These are phyloP conservation scores for Phyto melanocephala DNA, from an alignment of 2,888 invertebrate genomes.

Conservation along the genomic window DNA sequence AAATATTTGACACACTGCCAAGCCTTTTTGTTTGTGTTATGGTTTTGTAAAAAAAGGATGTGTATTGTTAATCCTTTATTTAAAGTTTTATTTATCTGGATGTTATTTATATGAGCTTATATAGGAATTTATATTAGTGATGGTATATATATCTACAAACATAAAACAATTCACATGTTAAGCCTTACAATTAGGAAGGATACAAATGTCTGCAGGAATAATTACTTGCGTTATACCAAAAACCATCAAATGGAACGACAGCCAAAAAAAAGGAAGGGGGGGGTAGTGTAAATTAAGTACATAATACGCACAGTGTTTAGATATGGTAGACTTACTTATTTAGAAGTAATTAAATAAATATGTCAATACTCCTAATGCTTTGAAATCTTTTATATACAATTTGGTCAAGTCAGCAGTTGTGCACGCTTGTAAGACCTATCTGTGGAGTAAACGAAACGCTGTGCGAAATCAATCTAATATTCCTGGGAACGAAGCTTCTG, in stretches of 20 bases:
- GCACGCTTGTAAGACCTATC: too few relatives aligned
- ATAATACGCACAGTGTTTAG: too few relatives aligned
- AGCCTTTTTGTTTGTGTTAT: not conserved
- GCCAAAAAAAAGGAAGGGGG: not conserved
- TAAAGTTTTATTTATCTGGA: slow-evolving; percentile 31
- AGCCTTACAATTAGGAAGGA: slow-evolving; percentile 46
- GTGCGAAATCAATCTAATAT: too few relatives aligned
- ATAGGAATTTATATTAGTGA: not conserved
- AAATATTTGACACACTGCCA: slow-evolving; percentile 29
- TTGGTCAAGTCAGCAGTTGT: too few relatives aligned
- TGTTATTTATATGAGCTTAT: slow-evolving; percentile 4
- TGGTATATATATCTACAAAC: not conserved
- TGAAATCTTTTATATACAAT: too few relatives aligned
- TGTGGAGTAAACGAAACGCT: too few relatives aligned
- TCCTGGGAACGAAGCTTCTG: too few relatives aligned
- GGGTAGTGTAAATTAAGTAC: too few relatives aligned
- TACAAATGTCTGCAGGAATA: slow-evolving; percentile 16
- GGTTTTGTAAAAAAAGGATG: slow-evolving; percentile 19
- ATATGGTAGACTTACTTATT: too few relatives aligned
- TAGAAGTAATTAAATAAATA: too few relatives aligned
- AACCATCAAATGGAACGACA: not conserved
- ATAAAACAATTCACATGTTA: slow-evolving; percentile 20
- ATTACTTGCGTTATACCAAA: slow-evolving; percentile 33
- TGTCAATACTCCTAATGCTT: too few relatives aligned
- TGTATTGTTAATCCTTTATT: slow-evolving; percentile 4